Evolutionary conservation across 2,888 invertebrate species (phyloP), one percentile per base, ranked within the genome.

Genomic region (Drosophila prostipennis): DNA sequence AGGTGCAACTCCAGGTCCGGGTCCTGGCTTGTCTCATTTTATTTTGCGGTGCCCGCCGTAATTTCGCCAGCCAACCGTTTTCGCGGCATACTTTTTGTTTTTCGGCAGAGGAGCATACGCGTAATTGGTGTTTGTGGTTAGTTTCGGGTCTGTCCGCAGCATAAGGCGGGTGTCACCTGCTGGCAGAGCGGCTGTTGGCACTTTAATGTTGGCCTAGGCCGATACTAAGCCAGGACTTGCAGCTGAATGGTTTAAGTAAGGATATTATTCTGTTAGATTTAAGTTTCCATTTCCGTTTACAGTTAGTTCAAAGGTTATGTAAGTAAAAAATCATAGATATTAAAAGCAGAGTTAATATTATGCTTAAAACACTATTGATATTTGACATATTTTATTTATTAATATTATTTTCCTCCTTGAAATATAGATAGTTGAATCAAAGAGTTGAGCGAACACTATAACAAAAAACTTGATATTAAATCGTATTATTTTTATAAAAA

Each of bases 41-140:
- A 57, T 73, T 72, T 73, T 72, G 72, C 57, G 73, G 53, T 72
- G 32, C 40, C 48, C 43, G 51, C 36, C 42, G 52, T 73, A 73
- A 73, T 73, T 73, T 73, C 64, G 51, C 73, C 34, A n/a, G 52
- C 36, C 74, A 72, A 51, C 55, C 64, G 65, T 36, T 46, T 46
- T 32, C 14, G 69, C 63, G 64, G 40, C 46, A 34, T 23, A 39
- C 37, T 55, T 53, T 43, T 53, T 48, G 48, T 48, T 48, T 59
- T 68, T 34, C 19, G 46, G 43, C 37, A 16, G 29, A 51, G 26
- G 14, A 49, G 70, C 53, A 51, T 29, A 72, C 72, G 79, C 81
- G 78, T 80, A 78, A 84, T 84, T 84, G 79, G 81, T 84, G 81
- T 73, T 78, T 69, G 69, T 29, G 76, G 68, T 54, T 56, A 69